phyloP scores from a whole-genome alignment of 2,888 invertebrate genomes.

The Ormyrus pomaceus region DNA sequence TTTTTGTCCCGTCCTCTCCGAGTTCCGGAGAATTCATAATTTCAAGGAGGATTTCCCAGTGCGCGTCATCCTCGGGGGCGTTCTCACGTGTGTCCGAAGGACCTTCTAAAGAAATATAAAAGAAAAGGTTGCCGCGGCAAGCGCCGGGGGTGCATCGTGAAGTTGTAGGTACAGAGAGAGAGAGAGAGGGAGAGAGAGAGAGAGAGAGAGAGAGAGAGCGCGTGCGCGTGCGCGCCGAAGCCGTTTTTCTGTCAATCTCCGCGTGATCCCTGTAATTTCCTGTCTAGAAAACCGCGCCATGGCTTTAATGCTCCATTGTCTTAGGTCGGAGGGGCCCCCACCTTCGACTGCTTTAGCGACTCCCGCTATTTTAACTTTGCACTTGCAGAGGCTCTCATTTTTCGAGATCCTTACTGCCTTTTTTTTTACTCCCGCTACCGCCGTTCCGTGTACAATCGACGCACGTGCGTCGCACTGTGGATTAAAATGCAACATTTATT shows the following conservation, averaged over 20 bases:
- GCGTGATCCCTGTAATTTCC: constrained; percentile 75
- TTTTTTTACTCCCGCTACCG: too few relatives aligned
- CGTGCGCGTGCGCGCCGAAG: constrained; percentile 62
- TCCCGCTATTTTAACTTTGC: constrained; percentile 70
- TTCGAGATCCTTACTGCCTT: neutral
- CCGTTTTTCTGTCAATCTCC: constrained; percentile 75
- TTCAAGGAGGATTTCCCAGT: neutral
- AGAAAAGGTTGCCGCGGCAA: neutral
- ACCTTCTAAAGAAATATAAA: neutral
- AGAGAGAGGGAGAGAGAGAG: neutral
- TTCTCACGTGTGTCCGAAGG: constrained; percentile 13
- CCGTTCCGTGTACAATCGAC: too few relatives aligned
- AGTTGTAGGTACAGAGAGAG: neutral
- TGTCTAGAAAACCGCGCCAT: constrained; percentile 74
- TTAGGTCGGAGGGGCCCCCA: constrained; percentile 63
- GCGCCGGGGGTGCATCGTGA: constrained; percentile 6
- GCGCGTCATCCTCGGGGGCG: neutral
- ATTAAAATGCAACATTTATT: too few relatives aligned
- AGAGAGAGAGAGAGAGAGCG: constrained; percentile 14
- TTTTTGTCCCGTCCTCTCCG: neutral
- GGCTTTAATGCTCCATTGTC: constrained; percentile 75
- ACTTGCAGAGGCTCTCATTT: constrained; percentile 69
- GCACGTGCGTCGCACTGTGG: too few relatives aligned
- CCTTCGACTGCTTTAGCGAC: constrained; percentile 62
- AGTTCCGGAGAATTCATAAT: neutral